phyloP scores from a whole-genome alignment of 2,797 vertebrate genomes.

The Centropyge bicolor region DNA sequence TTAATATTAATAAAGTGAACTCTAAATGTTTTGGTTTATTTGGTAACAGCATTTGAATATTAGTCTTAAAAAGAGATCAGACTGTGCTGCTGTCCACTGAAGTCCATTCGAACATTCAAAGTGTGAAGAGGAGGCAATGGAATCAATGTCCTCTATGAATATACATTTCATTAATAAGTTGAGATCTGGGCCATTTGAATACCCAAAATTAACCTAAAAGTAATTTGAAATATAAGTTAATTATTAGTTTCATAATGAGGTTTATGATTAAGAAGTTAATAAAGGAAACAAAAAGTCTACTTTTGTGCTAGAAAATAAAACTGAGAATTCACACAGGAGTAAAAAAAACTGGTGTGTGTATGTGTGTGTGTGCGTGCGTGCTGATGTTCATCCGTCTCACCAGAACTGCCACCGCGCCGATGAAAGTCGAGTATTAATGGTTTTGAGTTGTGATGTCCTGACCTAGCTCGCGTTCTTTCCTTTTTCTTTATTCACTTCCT shows the following conservation, averaged over 20 bases:
- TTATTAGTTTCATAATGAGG: constrained; percentile 86
- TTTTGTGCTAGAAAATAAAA: constrained; percentile 64
- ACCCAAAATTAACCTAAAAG: constrained; percentile 81
- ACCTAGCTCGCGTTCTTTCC: constrained; percentile 32
- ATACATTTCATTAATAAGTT: constrained; percentile 78
- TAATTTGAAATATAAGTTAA: constrained; percentile 83
- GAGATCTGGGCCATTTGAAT: constrained; percentile 82
- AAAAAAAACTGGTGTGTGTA: constrained; percentile 17
- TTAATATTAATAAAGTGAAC: constrained; percentile 1
- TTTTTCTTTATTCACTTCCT: constrained; percentile 12
- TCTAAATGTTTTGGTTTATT: neutral
- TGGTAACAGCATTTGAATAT: neutral
- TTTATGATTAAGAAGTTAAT: constrained; percentile 86
- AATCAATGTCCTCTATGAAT: constrained; percentile 78
- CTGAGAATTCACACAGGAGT: constrained; percentile 46
- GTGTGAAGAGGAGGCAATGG: constrained; percentile 42
- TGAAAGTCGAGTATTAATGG: constrained; percentile 22
- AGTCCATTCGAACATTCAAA: constrained; percentile 39
- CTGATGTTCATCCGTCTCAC: constrained; percentile 9
- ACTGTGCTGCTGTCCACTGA: constrained; percentile 9
- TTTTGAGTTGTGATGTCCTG: constrained; percentile 23
- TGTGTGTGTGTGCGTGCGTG: neutral
- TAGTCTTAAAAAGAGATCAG: too few relatives aligned
- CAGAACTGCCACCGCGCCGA: constrained; percentile 6
- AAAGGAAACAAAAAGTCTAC: constrained; percentile 78